Percentiles rank a stretch among this genome's conserved stretches.
These are phyloP conservation scores for Ischnura elegans DNA, from an alignment of 2,888 invertebrate species.

Conservation along the genomic window DNA sequence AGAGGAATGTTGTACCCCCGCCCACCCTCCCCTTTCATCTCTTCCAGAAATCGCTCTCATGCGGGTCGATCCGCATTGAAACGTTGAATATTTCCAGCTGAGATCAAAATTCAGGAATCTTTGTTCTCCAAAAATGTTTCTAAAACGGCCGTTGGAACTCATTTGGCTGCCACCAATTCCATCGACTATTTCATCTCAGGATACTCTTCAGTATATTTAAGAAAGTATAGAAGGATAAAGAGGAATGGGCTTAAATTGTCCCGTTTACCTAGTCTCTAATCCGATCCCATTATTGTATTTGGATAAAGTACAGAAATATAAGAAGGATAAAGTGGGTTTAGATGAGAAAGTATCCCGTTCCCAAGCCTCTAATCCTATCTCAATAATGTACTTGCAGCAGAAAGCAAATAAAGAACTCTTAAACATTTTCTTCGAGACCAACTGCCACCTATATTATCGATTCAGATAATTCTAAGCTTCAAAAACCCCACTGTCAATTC, in stretches of 20 bases:
- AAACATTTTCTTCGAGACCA: background rate
- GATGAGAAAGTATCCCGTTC: too few species aligned
- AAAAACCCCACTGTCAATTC: background rate
- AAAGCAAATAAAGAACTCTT: background rate
- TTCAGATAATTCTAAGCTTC: background rate
- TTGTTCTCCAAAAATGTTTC: slow-evolving; percentile 68
- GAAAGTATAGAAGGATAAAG: background rate
- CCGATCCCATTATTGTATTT: too few species aligned
- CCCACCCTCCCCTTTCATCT: background rate
- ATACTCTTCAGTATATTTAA: background rate
- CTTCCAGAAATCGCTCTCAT: background rate
- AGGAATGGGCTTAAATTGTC: too few species aligned
- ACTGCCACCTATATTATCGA: background rate
- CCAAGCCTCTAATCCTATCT: too few species aligned
- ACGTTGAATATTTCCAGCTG: background rate
- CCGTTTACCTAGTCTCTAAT: too few species aligned
- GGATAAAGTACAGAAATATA: too few species aligned
- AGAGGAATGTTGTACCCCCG: background rate
- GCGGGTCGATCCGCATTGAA: slow-evolving; percentile 1
- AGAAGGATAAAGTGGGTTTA: too few species aligned
- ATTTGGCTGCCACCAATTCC: background rate
- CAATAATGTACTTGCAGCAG: too few species aligned
- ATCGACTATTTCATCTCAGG: background rate
- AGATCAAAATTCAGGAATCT: background rate
- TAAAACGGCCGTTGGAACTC: background rate